phyloP scores from a whole-genome alignment of 1,140 invertebrate genomes.

The Lepidurus apus region DNA sequence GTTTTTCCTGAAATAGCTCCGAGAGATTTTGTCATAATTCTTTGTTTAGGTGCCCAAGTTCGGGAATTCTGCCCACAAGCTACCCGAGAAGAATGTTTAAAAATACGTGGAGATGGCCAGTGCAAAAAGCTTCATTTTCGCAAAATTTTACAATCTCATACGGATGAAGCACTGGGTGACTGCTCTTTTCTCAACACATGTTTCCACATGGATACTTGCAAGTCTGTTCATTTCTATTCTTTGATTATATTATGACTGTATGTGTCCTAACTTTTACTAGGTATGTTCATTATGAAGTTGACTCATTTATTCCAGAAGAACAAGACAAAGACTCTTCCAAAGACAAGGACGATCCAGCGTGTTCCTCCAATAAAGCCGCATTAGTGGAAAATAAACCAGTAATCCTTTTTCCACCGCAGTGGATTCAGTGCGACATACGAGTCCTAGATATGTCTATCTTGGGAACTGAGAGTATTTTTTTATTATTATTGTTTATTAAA shows the following conservation, averaged over 20 bases:
- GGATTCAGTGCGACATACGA: slow-evolving; percentile 94
- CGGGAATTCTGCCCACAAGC: slow-evolving; percentile 92
- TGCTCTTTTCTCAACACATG: slow-evolving; percentile 98
- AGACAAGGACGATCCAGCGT: slow-evolving; percentile 29
- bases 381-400: neutral
- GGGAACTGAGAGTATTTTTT: slow-evolving; percentile 49
- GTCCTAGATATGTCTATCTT: slow-evolving; percentile 93
- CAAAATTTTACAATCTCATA: slow-evolving; percentile 95
- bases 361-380: slow-evolving; percentile 48
- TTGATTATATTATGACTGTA: slow-evolving; percentile 36
- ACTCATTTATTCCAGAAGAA: slow-evolving; percentile 53
- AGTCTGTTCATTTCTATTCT: slow-evolving; percentile 50
- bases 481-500: neutral
- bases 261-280: slow-evolving; percentile 44
- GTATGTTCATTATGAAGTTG: slow-evolving; percentile 92
- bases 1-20: slow-evolving; percentile 15
- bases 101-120: slow-evolving; percentile 48
- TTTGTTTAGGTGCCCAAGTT: slow-evolving; percentile 66
- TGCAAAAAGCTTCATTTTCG: slow-evolving; percentile 94
- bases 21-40: neutral
- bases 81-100: slow-evolving; percentile 82
- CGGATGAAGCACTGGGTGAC: slow-evolving; percentile 91
- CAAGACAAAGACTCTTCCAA: slow-evolving; percentile 36
- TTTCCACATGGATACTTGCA: slow-evolving; percentile 98
- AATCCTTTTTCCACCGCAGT: slow-evolving; percentile 81